Evolutionary conservation across 2,797 vertebrate species (phyloP).

Genomic region (Xerus rutilus): DNA sequence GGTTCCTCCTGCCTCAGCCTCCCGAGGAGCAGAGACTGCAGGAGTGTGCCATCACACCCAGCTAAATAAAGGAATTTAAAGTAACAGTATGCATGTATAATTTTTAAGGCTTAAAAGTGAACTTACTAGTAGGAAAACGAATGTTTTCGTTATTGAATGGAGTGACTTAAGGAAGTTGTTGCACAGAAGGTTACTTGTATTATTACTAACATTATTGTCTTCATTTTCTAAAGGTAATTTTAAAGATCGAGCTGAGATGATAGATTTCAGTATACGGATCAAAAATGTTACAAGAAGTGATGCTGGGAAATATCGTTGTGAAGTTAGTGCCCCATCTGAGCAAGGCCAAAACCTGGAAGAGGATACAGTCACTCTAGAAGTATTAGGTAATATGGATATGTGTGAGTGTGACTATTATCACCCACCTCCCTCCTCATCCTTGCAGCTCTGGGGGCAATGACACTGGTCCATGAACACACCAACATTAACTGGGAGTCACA

Average conservation of each 20-base stretch:
- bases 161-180: not conserved
- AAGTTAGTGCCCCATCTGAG: slow-evolving; percentile 94
- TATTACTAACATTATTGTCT: not conserved
- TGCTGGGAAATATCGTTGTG: slow-evolving; percentile 96
- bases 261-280: slow-evolving; percentile 93
- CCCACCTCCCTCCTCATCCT: fast-evolving
- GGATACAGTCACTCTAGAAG: slow-evolving; percentile 93
- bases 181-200: not conserved
- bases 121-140: slow-evolving; percentile 13
- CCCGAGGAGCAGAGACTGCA: no score
- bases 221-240: slow-evolving; percentile 88
- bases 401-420: not conserved
- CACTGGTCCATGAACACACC: not conserved
- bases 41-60: no score
- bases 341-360: slow-evolving; percentile 91
- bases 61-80: not conserved
- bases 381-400: slow-evolving; percentile 90
- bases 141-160: not conserved
- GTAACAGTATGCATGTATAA: not conserved
- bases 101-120: slow-evolving; percentile 10
- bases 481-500: no score
- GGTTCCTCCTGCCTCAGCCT: no score
- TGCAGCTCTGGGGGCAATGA: not conserved
- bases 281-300: slow-evolving; percentile 93
- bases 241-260: slow-evolving; percentile 92